Base-by-base conservation (phyloP, 2,797 vertebrate genomes). In the Bradypus variegatus region DNA sequence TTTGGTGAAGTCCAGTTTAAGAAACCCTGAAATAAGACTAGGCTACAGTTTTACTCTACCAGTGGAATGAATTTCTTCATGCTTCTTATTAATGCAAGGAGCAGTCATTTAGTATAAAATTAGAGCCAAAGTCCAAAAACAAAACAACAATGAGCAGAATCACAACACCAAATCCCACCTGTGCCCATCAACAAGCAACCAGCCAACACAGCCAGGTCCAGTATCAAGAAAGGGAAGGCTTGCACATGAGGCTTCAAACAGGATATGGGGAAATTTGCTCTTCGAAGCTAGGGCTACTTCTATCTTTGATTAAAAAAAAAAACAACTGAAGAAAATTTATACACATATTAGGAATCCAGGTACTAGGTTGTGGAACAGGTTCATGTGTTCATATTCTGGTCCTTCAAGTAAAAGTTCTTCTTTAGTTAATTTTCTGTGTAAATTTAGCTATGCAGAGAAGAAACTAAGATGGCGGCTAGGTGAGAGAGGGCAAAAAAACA, bases 381-480 rank as follows among this genome's bases (percentile, higher is more conserved):
- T 45, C 41, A 33, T 41, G 15, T 77, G 13, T 79, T 18, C n/a
- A 83, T 64, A 64, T 69, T 12, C 10, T 41, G 14, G 19, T 53
- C 18, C 18, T 91, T 82, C 48, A 67, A 76, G 31, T 50, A n/a
- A 67, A 86, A 62, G 79, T 88, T n/a, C 58, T 80, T 58, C 77
- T 70, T 75, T 45, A 29, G 31, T 73, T 76, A 87, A 93, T 85
- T 91, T 89, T 91, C 80, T 93, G 45, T 55, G n/a, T 72, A 85
- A 86, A 45, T 31, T 89, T n/a, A 92, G 21, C 21, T 83, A 31
- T 19, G n/a, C 3, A 29, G n/a, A n/a, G n/a, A n/a, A n/a, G n/a
- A n/a, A n/a, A n/a, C n/a, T n/a, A n/a, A n/a, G n/a, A n/a, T n/a
- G n/a, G n/a, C n/a, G n/a, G n/a, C n/a, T n/a, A n/a, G n/a, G n/a